Base-by-base conservation (phyloP, 2,888 invertebrate genomes). In the Tenthredo livida region DNA sequence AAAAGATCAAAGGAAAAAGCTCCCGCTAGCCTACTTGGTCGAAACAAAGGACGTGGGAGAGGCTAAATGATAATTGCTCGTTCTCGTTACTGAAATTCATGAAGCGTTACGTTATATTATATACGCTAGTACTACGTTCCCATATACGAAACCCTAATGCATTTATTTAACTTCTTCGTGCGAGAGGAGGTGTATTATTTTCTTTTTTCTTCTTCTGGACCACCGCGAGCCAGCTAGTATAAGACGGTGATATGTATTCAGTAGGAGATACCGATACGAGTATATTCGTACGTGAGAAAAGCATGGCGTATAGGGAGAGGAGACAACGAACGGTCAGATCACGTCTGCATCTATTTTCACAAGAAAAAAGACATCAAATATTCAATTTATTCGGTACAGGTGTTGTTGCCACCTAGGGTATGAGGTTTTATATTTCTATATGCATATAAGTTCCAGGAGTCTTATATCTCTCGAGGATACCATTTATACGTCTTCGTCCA, bases 1-100 rank as follows among this genome's bases (percentile, higher is more conserved):
- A 43, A 43, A 73, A 73, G 73, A 73, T 73, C 73, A 73, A 73
- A 73, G 73, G 73, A 43, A 73, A 25, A 67, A 67, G 67, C 67
- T 33, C 25, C 33, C 15, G 33, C 33, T 67, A 21, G 43, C 21
- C 73, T 40, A 73, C 43, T 73, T 73, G 73, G 73, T 29, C 43
- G 73, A 73, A 73, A 73, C 73, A 73, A 73, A 73, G n/a, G 43
- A 73, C 40, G 67, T 29, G 25, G 29, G 67, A 33, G 40, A n/a
- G 43, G 73, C 43, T 21, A 43, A 73, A 73, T 73, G 73, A 73
- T 73, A 73, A 73, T 73, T 73, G 40, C 73, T 43, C 21, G 73
- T 43, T 73, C 40, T 21, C 73, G 73, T 73, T 73, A 73, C 73
- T 43, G 73, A 73, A 73, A 73, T 73, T 73, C 73, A 73, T 73